Evolutionary conservation across 2,888 invertebrate genomes (phyloP), one percentile per base, ranked within the genome.

Genomic region (Aromia moschata): DNA sequence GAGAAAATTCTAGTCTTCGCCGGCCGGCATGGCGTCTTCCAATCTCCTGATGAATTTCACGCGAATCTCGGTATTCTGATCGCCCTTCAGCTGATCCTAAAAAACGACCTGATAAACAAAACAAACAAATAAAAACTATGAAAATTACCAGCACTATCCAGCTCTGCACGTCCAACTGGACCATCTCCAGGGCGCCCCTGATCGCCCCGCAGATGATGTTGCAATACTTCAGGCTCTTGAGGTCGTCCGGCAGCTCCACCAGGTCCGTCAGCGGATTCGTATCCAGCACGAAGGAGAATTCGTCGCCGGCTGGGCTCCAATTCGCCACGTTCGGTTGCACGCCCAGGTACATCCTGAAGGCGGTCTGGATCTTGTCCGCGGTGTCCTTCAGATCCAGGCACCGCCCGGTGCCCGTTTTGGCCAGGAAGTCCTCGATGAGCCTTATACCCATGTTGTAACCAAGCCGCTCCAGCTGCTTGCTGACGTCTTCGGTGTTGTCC

Each of bases 381-480:
- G 97, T 97, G 76, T 99, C 98, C 73, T 95, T 88, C 83, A 99
- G 91, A 81, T 99, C 98, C 75, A 94, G 85, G 79, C 99, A 99
- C 38, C 97, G 86, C 0, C 91, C 92, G 1, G 93, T 90, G 51
- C 90, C 90, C 14, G 93, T 96, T 70, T 96, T 87, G 0, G 98
- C 96, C 7, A 99, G 83, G 74, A 96, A 99, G 78, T 99, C 99
- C 83, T 99, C 99, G 62, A 99, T 97, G 33, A 99, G 82, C 40
- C 99, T 86, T 51, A 98, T 91, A 9, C 99, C 99, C 88, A 99
- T 99, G 77, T 98, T 99, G 79, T 98, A 99, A 2, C 99, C 99
- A 82, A 96, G 91, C 76, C 94, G 83, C 75, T 97, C 96, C 59
- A 98, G 82, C 76, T 99, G 98, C 75, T 96, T 96, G 79, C 98